Evolutionary conservation across 2,797 vertebrate species (phyloP).

Genomic region (Melanotaenia parkinsoni): DNA sequence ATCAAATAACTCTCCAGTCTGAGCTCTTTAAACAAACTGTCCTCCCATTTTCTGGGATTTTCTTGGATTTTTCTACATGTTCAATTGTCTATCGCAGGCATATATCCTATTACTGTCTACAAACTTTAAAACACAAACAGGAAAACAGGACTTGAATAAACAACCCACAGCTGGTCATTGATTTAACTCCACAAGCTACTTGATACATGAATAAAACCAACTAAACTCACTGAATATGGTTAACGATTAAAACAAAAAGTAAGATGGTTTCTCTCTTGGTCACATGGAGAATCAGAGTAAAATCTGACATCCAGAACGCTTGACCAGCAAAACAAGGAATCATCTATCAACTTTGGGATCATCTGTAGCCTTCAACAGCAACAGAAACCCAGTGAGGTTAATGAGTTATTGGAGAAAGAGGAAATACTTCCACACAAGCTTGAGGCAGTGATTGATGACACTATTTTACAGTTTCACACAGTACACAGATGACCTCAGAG

Average conservation of each 20-base stretch:
- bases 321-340: not conserved
- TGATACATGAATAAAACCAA: not conserved
- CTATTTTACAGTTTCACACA: conserved; percentile 55
- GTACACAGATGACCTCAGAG: conserved; percentile 54
- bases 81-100: not conserved
- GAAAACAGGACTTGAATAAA: not conserved
- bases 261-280: not conserved
- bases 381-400: conserved; percentile 67
- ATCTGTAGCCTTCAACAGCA: conserved; percentile 27
- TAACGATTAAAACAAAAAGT: not conserved
- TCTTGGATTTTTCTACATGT: not conserved
- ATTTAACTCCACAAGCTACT: not conserved
- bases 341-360: conserved; percentile 28
- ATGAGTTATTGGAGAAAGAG: conserved; percentile 82
- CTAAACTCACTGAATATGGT: not conserved
- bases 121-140: not conserved
- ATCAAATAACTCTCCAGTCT: not conserved
- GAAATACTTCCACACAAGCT: conserved; percentile 69
- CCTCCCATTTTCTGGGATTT: not conserved
- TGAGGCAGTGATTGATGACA: conserved; percentile 74
- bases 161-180: not conserved
- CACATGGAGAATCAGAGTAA: not conserved
- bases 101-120: not conserved
- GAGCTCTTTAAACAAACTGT: not conserved
- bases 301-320: not conserved